Percentiles rank a stretch among this genome's conserved stretches.
Conservation (phyloP, 2,113 vertebrate species). For the Oryzias melastigma region DNA sequence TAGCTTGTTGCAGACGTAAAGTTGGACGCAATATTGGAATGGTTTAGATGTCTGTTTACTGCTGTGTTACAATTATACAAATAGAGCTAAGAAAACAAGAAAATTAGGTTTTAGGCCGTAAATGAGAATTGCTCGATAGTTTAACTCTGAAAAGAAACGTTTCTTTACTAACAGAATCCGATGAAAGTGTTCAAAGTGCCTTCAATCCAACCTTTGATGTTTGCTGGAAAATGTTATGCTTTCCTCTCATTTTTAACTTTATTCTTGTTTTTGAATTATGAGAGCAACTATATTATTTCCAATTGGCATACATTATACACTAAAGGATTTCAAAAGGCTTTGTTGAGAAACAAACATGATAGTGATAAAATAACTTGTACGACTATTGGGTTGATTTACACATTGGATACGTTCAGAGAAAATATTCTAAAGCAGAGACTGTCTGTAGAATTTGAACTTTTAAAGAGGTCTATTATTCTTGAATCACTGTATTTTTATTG, state of each 20-base stretch:
- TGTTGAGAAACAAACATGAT: constrained; percentile 66
- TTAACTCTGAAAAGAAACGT: constrained; percentile 54
- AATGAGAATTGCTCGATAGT: constrained; percentile 52
- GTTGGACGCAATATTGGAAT: too few relatives aligned
- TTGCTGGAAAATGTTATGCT: constrained; percentile 65
- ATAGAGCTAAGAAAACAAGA: too few relatives aligned
- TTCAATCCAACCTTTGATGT: constrained; percentile 75
- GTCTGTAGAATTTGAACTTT: constrained; percentile 8
- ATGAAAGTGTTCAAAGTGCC: constrained; percentile 59
- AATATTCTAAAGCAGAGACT: background rate
- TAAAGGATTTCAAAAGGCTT: constrained; percentile 63
- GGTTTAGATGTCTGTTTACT: too few relatives aligned
- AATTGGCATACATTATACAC: constrained; percentile 55
- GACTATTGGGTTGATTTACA: constrained; percentile 21
- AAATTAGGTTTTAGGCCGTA: too few relatives aligned
- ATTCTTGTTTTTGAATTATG: constrained; percentile 68
- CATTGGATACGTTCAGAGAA: constrained; percentile 28
- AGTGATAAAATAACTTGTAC: constrained; percentile 50
- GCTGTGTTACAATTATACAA: too few relatives aligned
- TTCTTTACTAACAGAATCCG: constrained; percentile 45
- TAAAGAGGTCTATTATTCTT: background rate
- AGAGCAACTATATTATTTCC: constrained; percentile 67
- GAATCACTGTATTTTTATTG: constrained; percentile 6
- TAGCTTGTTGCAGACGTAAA: too few relatives aligned
- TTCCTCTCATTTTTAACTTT: constrained; percentile 64